Percentiles rank a stretch among this genome's conserved stretches.
These are phyloP conservation scores for Echinops telfairi DNA, from an alignment of 2,113 vertebrate species.

Conservation along the genomic window DNA sequence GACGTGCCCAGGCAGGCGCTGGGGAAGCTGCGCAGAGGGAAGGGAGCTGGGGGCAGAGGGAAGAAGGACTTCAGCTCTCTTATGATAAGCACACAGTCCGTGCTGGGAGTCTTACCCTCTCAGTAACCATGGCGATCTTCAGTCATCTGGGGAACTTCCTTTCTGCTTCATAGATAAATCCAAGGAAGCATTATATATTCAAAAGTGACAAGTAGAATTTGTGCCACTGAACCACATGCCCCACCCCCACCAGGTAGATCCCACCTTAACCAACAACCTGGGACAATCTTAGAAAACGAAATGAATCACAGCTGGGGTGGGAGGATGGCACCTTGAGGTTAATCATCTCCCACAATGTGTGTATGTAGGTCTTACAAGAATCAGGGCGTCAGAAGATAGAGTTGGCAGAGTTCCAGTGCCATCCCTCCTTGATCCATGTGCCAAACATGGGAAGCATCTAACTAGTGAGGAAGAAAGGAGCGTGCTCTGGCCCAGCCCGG, in stretches of 20 bases:
- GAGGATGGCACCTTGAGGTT: background rate
- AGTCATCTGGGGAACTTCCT: conserved; percentile 20
- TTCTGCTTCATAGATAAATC: conserved; percentile 38
- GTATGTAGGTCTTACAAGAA: conserved; percentile 5
- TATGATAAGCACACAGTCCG: background rate
- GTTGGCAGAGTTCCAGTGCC: background rate
- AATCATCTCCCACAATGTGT: background rate
- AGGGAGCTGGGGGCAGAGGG: background rate
- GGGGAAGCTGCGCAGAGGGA: background rate
- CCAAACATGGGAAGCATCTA: background rate
- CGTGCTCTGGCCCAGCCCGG: background rate
- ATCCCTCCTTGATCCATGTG: background rate
- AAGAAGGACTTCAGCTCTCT: background rate
- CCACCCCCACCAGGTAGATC: background rate
- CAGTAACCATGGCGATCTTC: background rate
- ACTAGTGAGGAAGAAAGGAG: background rate
- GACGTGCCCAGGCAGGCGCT: background rate
- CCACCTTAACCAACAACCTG: background rate
- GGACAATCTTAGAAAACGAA: background rate
- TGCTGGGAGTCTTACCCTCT: background rate
- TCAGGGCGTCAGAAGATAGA: background rate
- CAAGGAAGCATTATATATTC: conserved; percentile 24
- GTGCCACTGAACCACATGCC: background rate
- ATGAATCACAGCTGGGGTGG: background rate
- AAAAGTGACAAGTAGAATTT: conserved; percentile 4